Evolutionary conservation across 1,140 invertebrate species (phyloP).

Genomic region (Globodera rostochiensis): DNA sequence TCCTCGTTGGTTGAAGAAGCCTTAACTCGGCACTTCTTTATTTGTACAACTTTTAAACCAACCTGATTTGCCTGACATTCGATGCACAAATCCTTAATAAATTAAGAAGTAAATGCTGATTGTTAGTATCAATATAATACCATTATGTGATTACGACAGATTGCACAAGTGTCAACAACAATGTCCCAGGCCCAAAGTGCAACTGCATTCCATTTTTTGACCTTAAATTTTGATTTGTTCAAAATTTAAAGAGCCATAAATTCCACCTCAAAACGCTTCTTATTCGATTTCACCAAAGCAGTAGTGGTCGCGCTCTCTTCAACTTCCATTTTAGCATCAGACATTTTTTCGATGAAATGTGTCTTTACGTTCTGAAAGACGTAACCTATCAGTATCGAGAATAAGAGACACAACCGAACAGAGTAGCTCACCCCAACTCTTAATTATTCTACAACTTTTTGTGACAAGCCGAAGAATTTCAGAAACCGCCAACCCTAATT

Average conservation of each 20-base stretch:
- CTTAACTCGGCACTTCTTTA: background rate
- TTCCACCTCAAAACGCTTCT: constrained; percentile 40
- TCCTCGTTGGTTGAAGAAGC: constrained; percentile 74
- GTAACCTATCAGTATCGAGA: too few species aligned
- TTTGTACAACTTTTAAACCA: background rate
- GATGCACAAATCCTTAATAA: constrained; percentile 82
- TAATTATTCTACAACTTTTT: too few species aligned
- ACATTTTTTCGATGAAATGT: constrained; percentile 31
- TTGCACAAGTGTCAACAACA: constrained; percentile 99
- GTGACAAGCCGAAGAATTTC: too few species aligned
- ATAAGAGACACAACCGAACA: too few species aligned
- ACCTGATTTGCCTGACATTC: constrained; percentile 97
- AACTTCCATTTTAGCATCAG: constrained; percentile 43
- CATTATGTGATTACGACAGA: constrained; percentile 99
- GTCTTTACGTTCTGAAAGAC: background rate
- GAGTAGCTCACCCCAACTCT: too few species aligned
- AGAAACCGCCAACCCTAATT: too few species aligned
- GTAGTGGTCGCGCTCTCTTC: constrained; percentile 25
- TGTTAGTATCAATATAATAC: background rate
- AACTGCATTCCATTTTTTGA: constrained; percentile 53
- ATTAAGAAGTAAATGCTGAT: background rate
- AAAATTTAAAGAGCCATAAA: background rate
- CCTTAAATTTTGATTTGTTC: constrained; percentile 25
- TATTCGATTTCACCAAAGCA: constrained; percentile 15
- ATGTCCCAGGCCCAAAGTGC: constrained; percentile 90